Conservation (phyloP, 2,888 invertebrate genomes). For the Pyrgus malvae region DNA sequence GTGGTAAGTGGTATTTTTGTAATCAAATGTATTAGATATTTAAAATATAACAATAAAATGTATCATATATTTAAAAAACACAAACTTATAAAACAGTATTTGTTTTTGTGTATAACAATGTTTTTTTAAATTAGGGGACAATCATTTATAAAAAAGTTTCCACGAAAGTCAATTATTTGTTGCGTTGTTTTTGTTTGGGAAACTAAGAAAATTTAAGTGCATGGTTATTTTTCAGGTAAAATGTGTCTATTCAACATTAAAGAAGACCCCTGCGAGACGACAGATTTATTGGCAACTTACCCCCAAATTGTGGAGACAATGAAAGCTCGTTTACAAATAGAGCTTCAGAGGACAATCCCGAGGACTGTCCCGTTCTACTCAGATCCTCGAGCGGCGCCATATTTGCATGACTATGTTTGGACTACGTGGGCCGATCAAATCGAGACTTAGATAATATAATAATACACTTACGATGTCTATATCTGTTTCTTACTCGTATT, state of each 20-base stretch:
- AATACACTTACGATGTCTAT: background rate
- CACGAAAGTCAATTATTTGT: too few species aligned
- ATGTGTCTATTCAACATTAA: slow-evolving; percentile 61
- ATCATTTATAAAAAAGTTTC: too few species aligned
- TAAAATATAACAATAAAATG: too few species aligned
- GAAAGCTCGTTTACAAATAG: slow-evolving; percentile 41
- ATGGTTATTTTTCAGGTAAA: slow-evolving; percentile 40
- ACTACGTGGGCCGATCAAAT: slow-evolving; percentile 47
- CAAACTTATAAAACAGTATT: too few species aligned
- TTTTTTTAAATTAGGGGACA: too few species aligned
- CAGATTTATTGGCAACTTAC: slow-evolving; percentile 48
- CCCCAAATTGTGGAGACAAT: slow-evolving; percentile 49
- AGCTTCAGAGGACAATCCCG: slow-evolving; percentile 49
- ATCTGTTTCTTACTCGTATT: background rate
- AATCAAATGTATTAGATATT: background rate
- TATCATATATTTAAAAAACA: too few species aligned
- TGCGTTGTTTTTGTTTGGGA: too few species aligned
- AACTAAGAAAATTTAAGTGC: too few species aligned
- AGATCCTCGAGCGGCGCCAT: slow-evolving; percentile 54
- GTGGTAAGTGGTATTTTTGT: slow-evolving; percentile 42
- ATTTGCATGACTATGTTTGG: slow-evolving; percentile 61
- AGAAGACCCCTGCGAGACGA: slow-evolving; percentile 63
- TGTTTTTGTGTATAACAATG: too few species aligned
- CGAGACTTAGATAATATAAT: background rate
- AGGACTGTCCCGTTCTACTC: slow-evolving; percentile 47